These are phyloP conservation scores for Ophiothrix spiculata DNA, from an alignment of 35 echinoderm and acorn worm species.

Conservation along the genomic window DNA sequence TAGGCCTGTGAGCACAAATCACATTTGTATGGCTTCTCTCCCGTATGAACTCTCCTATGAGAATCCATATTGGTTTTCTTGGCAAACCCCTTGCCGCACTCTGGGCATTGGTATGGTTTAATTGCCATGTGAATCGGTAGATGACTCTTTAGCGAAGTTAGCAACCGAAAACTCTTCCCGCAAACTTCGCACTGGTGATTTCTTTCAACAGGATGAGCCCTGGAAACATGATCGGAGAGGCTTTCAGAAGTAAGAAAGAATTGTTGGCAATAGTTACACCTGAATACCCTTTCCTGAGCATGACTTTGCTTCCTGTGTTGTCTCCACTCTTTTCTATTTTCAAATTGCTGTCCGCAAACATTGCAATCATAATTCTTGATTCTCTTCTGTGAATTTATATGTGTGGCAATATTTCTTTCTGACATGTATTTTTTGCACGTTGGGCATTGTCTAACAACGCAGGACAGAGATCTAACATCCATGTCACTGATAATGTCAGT, in stretches of 20 bases:
- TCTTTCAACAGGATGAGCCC: neutral
- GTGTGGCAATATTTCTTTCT: neutral
- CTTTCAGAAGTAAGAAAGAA: neutral
- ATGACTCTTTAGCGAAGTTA: conserved; percentile 35
- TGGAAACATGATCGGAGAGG: neutral
- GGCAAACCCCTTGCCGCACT: conserved; percentile 72
- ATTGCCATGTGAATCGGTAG: conserved; percentile 49
- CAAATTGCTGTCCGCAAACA: neutral
- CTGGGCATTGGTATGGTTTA: conserved; percentile 64
- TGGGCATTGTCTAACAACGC: neutral
- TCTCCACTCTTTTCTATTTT: neutral
- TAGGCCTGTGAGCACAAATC: conserved; percentile 73
- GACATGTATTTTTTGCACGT: neutral
- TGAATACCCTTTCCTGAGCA: neutral
- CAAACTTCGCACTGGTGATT: conserved; percentile 57
- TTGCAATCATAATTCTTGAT: neutral
- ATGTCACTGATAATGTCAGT: neutral
- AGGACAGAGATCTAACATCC: neutral
- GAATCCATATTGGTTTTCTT: conserved; percentile 59
- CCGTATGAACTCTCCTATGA: conserved; percentile 73
- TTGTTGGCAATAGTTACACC: neutral
- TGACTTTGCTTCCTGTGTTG: neutral
- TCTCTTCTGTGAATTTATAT: neutral
- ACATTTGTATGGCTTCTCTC: conserved; percentile 77
- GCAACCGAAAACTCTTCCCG: conserved; percentile 61